A percentile compares a stretch with the other conserved stretches of the same genome.
Evolutionary conservation across 1,140 invertebrate genomes (phyloP).

Genomic region (Trichoplusia ni): DNA sequence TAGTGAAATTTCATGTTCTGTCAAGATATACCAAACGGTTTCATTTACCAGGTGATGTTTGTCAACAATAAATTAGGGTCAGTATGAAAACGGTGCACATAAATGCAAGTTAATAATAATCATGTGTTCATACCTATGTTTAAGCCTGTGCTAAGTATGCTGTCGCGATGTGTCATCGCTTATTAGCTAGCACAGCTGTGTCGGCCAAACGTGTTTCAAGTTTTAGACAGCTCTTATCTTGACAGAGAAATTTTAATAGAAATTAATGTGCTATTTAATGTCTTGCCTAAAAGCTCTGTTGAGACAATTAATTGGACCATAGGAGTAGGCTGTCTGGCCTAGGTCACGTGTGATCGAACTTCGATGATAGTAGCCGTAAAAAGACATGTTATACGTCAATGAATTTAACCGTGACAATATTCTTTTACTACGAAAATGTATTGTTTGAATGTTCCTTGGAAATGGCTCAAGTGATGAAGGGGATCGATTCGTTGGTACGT

Average conservation of each 20-base stretch:
- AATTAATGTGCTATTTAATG: slow-evolving; percentile 11
- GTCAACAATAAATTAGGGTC: not conserved
- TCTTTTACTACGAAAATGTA: slow-evolving; percentile 14
- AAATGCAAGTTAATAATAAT: slow-evolving; percentile 4
- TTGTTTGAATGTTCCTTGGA: slow-evolving; percentile 30
- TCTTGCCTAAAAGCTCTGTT: slow-evolving; percentile 3
- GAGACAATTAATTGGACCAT: not conserved
- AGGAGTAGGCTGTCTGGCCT: not conserved
- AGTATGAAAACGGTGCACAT: not conserved
- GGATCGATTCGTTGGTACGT: not conserved
- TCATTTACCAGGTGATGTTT: not conserved
- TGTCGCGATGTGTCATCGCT: slow-evolving; percentile 17
- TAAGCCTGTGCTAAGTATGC: slow-evolving; percentile 11
- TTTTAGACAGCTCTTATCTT: not conserved
- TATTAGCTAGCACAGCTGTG: slow-evolving; percentile 10
- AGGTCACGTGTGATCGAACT: not conserved
- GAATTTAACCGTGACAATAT: slow-evolving; percentile 32
- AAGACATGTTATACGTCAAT: slow-evolving; percentile 11
- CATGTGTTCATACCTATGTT: slow-evolving; percentile 8
- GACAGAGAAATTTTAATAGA: not conserved
- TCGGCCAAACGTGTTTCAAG: not conserved
- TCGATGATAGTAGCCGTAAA: not conserved
- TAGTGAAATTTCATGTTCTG: slow-evolving; percentile 42
- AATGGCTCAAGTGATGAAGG: slow-evolving; percentile 22
- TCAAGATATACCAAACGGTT: not conserved